Evolutionary conservation across 1,140 invertebrate genomes (phyloP).

Genomic region (Andrena cerasifolii): DNA sequence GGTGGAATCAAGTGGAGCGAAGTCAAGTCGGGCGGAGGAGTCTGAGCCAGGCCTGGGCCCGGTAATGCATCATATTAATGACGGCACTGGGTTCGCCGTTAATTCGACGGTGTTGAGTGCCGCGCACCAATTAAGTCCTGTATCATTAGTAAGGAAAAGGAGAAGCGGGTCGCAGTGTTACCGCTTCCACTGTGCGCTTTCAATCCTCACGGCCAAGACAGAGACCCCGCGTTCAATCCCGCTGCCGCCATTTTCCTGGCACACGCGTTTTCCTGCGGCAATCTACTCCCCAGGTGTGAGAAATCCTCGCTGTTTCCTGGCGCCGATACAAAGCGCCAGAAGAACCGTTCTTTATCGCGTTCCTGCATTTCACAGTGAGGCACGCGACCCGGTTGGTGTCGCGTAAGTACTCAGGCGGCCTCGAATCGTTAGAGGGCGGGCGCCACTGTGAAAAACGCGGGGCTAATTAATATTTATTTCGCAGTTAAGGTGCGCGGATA

Average conservation of each 20-base stretch:
- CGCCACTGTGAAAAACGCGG: not conserved
- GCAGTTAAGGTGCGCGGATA: not conserved
- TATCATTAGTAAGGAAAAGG: constrained; percentile 65
- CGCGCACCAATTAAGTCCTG: constrained; percentile 68
- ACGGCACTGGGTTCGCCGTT: constrained; percentile 60
- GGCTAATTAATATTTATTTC: constrained; percentile 33
- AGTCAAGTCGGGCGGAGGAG: constrained; percentile 53
- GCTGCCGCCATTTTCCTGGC: not conserved
- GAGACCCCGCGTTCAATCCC: constrained; percentile 12
- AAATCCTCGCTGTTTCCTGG: not conserved
- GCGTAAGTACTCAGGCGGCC: too few species aligned
- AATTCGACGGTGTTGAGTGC: constrained; percentile 68
- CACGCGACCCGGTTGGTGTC: not conserved
- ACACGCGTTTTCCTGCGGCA: too few species aligned
- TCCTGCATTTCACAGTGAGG: not conserved
- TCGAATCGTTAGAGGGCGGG: not conserved
- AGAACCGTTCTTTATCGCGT: not conserved
- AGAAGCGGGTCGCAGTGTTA: constrained; percentile 19
- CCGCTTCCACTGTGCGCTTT: constrained; percentile 41
- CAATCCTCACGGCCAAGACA: constrained; percentile 3
- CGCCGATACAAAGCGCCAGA: not conserved
- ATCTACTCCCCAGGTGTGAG: not conserved
- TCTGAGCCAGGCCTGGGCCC: constrained; percentile 41
- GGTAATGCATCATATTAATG: constrained; percentile 71
- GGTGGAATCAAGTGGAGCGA: constrained; percentile 57